Percentiles rank a stretch among this genome's conserved stretches.
Conservation (phyloP, 2,888 invertebrate genomes). For the Pantelozetes paolii region DNA sequence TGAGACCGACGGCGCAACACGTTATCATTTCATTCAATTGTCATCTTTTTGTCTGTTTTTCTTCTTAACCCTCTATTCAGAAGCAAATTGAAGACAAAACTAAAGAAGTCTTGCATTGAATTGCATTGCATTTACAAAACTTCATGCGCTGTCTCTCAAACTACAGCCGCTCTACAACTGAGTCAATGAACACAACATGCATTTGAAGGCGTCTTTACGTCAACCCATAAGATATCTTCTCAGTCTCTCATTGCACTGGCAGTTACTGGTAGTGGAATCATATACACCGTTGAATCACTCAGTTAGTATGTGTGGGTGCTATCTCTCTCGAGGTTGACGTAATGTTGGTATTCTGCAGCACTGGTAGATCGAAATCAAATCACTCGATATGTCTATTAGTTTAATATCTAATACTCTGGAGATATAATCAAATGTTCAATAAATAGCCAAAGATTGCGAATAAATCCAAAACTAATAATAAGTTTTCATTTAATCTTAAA, state of each 20-base stretch:
- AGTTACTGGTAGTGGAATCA: not conserved
- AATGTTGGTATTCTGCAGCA: not conserved
- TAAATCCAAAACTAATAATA: too few relatives aligned
- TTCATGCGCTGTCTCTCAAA: not conserved
- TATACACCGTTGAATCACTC: not conserved
- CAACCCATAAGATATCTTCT: not conserved
- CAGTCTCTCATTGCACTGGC: not conserved
- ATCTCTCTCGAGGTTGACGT: not conserved
- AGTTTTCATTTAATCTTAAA: too few relatives aligned
- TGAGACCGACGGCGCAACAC: too few relatives aligned
- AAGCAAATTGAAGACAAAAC: too few relatives aligned
- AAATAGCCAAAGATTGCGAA: not conserved
- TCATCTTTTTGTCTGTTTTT: too few relatives aligned
- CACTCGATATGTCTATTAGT: not conserved
- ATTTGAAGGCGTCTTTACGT: not conserved
- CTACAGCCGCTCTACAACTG: not conserved
- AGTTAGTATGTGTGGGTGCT: not conserved
- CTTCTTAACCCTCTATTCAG: too few relatives aligned
- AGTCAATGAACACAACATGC: not conserved
- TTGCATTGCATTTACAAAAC: not conserved
- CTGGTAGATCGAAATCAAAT: not conserved
- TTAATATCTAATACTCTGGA: not conserved
- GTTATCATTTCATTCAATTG: too few relatives aligned
- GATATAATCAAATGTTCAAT: not conserved
- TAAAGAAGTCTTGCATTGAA: not conserved